A percentile compares a stretch with the other conserved stretches of the same genome.
Evolutionary conservation across 1,140 invertebrate genomes (phyloP).

Genomic region (Drosophila saltans): DNA sequence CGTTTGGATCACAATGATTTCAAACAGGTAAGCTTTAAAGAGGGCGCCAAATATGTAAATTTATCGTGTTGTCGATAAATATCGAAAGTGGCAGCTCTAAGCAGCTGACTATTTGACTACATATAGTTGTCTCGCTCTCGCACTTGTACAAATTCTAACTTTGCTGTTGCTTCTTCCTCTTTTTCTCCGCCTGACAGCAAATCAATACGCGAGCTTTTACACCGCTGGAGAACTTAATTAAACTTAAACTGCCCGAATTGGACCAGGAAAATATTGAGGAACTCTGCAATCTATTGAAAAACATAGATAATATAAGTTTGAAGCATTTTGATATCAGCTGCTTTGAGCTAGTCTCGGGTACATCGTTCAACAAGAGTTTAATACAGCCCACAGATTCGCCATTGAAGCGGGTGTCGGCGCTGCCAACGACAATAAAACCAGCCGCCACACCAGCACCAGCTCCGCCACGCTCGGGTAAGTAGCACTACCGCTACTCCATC

Average conservation of each 20-base stretch:
- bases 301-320: slow-evolving; percentile 79
- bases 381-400: slow-evolving; percentile 67
- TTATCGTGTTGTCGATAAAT: slow-evolving; percentile 51
- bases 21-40: slow-evolving; percentile 60
- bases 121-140: slow-evolving; percentile 59
- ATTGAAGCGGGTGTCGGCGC: slow-evolving; percentile 40
- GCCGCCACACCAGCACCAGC: slow-evolving; percentile 33
- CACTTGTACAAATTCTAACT: slow-evolving; percentile 1
- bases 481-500: not conserved
- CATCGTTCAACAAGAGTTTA: slow-evolving; percentile 77
- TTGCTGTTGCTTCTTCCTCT: slow-evolving; percentile 13
- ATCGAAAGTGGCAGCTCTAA: slow-evolving; percentile 34
- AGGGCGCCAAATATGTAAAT: slow-evolving; percentile 19
- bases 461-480: slow-evolving; percentile 59
- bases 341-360: slow-evolving; percentile 73
- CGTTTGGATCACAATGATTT: slow-evolving; percentile 83
- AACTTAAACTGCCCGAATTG: slow-evolving; percentile 76
- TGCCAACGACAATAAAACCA: slow-evolving; percentile 23
- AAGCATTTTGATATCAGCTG: slow-evolving; percentile 76
- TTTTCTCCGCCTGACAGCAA: slow-evolving; percentile 61
- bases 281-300: slow-evolving; percentile 70
- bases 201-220: slow-evolving; percentile 81
- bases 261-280: slow-evolving; percentile 63
- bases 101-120: not conserved
- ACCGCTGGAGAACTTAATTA: slow-evolving; percentile 72